phyloP scores from a whole-genome alignment of 2,888 invertebrate species.

The Trypoxylon attenuatum region DNA sequence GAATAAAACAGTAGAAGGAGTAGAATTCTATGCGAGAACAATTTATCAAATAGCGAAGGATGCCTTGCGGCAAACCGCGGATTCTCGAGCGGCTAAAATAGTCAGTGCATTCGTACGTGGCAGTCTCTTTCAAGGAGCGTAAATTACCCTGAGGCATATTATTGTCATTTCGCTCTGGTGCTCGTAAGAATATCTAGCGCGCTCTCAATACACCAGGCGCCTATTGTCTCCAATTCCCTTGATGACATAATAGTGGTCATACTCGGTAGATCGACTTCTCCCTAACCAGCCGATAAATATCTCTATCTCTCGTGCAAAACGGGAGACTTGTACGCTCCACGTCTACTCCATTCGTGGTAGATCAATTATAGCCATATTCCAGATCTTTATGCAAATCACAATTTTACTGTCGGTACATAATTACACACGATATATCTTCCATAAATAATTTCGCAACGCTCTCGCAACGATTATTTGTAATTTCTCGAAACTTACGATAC shows the following conservation, averaged over 20 bases:
- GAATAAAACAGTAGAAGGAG: no score
- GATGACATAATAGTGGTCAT: slow-evolving; percentile 48
- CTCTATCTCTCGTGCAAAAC: slow-evolving; percentile 27
- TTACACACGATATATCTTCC: no score
- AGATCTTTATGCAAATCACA: no score
- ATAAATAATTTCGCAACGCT: no score
- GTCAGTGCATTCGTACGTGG: slow-evolving; percentile 21
- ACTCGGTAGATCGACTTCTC: slow-evolving; percentile 24
- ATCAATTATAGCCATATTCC: neutral
- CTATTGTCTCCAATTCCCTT: slow-evolving; percentile 40
- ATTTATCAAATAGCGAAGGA: neutral
- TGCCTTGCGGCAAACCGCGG: neutral
- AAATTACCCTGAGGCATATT: slow-evolving; percentile 38
- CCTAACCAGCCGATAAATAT: slow-evolving; percentile 33
- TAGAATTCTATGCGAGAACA: no score
- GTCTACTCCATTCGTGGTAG: neutral
- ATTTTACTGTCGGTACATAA: no score
- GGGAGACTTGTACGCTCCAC: neutral
- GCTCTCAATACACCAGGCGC: slow-evolving; percentile 19
- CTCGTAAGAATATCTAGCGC: slow-evolving; percentile 43
- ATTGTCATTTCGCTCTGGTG: slow-evolving; percentile 51
- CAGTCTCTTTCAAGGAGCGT: slow-evolving; percentile 39
- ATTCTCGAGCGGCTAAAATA: neutral
- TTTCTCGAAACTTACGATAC: no score
- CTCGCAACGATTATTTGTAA: no score